Base-by-base conservation (phyloP, 1,140 invertebrate species). In the Agrypnia vestita region DNA sequence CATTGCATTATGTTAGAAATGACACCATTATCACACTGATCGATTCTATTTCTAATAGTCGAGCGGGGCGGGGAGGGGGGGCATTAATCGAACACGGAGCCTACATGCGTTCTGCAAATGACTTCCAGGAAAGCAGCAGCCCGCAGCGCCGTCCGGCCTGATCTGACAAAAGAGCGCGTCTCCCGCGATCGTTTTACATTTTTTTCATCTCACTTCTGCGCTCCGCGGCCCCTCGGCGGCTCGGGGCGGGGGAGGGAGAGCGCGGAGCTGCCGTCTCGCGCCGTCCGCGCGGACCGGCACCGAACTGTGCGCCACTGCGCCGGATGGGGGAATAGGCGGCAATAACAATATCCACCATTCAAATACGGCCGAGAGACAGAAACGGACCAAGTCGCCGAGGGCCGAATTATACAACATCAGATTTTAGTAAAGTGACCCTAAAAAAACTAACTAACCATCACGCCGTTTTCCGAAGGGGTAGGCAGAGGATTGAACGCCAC, bases 61-160 rank as follows among this genome's bases (percentile, higher is more conserved):
- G 6, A 35, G 1, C 25, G 25, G 25, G 25, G 6, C 6, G 25
- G 25, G 25, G 25, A 6, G 25, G 25, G 25, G 25, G 25, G 25
- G 25, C 25, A 35, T 35, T 35, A 35, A 35, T 35, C 25, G 25
- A 35, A 35, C 25, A 35, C 6, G 4, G 67, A 15, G 15, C 21
- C 17, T 51, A 11, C 25, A 35, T n/a, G 6, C 6, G 46, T 71
- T 71, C 49, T 71, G 44, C 7, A 71, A 71, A 51, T 71, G n/a
- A 47, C 64, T 71, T 71, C 46, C 67, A 51, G 44, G 67, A 71
- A 71, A 4, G n/a, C 44, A 69, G 25, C 25, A 35, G 25, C 35
- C 44, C 46, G 25, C 25, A 35, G 25, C 35, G 62, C n/a, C 0
- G 9, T n/a, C 15, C n/a, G 43, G 49, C 49, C 15, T n/a, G n/a